Conservation (phyloP, 1,140 invertebrate species). For the Ceratoteleas bidentatus region DNA sequence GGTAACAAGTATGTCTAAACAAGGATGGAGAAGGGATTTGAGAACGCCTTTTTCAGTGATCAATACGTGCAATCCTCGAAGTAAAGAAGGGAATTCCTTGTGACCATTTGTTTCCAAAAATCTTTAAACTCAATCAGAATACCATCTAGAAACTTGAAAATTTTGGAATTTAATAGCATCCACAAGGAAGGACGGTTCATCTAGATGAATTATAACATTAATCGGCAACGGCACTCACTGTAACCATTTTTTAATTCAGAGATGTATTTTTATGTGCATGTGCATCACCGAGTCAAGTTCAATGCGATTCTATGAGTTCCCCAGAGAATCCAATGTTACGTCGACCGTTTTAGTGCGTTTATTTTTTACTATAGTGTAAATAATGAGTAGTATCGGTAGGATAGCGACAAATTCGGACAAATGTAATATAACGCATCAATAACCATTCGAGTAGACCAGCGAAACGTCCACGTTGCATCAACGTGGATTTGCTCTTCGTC, state of each 20-base stretch:
- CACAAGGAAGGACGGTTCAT: constrained; percentile 5
- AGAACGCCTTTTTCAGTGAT: constrained; percentile 12
- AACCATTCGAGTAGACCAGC: background rate
- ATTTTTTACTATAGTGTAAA: constrained; percentile 37
- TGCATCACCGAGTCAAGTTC: constrained; percentile 7
- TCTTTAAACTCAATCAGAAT: no score
- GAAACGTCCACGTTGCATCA: background rate
- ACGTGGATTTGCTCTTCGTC: background rate
- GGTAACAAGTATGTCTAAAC: no score
- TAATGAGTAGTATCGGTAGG: constrained; percentile 18
- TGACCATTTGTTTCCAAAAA: no score
- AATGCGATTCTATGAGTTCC: constrained; percentile 18
- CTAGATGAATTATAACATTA: constrained; percentile 23
- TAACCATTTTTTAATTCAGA: constrained; percentile 23
- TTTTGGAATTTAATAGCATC: no score
- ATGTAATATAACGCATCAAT: constrained; percentile 26
- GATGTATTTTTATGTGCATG: constrained; percentile 38
- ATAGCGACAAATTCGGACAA: constrained; percentile 9
- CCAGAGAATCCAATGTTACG: background rate
- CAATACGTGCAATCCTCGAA: background rate
- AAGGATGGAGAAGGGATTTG: background rate
- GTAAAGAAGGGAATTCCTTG: no score
- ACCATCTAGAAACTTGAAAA: no score
- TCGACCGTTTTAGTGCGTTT: background rate
- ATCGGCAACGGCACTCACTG: constrained; percentile 15